Conservation (phyloP, 1,140 invertebrate species). For the Sitodiplosis mosellana region DNA sequence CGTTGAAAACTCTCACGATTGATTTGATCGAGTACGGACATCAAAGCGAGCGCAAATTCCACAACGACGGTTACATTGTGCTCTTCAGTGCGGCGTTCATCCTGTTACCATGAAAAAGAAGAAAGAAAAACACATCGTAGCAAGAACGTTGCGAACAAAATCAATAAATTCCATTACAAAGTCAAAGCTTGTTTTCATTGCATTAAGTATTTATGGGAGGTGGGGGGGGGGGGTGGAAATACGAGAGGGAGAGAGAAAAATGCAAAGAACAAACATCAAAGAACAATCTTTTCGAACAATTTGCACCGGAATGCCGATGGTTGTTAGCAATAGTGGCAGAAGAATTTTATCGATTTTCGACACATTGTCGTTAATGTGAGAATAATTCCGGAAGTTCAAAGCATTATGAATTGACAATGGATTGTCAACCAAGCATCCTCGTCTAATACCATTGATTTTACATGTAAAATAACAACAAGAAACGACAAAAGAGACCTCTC, state of each 20-base stretch:
- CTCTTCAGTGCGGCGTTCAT: constrained; percentile 54
- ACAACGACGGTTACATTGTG: constrained; percentile 77
- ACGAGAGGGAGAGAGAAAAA: background rate
- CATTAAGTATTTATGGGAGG: background rate
- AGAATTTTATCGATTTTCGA: too few species aligned
- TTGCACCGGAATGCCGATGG: too few species aligned
- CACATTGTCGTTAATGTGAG: too few species aligned
- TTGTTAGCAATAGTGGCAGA: too few species aligned
- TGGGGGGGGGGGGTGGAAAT: background rate
- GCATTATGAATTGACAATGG: too few species aligned
- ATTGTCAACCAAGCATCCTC: too few species aligned
- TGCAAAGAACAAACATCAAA: too few species aligned
- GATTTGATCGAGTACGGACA: constrained; percentile 82
- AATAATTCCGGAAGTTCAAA: too few species aligned
- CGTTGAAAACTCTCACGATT: constrained; percentile 94
- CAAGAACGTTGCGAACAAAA: constrained; percentile 3
- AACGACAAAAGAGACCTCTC: too few species aligned
- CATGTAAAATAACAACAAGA: too few species aligned
- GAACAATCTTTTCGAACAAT: too few species aligned
- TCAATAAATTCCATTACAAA: background rate
- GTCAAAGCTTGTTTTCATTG: background rate
- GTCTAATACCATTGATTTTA: too few species aligned
- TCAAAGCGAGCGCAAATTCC: constrained; percentile 84
- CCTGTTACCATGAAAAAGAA: constrained; percentile 27
- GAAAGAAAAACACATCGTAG: background rate